Evolutionary conservation across 2,888 invertebrate genomes (phyloP).

Genomic region (Brenthis daphne): DNA sequence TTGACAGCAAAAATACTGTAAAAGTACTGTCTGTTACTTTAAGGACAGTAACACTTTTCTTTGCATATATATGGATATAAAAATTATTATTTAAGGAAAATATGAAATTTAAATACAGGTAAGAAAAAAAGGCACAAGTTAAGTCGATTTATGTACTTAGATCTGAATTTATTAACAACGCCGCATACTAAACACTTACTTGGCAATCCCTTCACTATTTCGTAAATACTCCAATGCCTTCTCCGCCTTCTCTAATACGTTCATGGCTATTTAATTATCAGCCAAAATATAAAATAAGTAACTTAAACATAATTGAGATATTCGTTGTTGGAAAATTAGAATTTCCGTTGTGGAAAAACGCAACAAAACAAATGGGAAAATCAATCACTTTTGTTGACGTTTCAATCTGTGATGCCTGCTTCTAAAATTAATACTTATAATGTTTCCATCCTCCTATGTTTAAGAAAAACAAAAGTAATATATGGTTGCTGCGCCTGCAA

Average conservation of each 20-base stretch:
- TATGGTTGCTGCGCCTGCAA: too few relatives aligned
- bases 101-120: too few relatives aligned
- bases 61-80: too few relatives aligned
- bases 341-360: slow-evolving; percentile 48
- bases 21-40: too few relatives aligned
- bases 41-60: too few relatives aligned
- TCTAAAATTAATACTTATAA: neutral
- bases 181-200: slow-evolving; percentile 52
- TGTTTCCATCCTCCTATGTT: neutral
- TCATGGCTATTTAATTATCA: slow-evolving; percentile 60
- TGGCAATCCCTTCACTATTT: slow-evolving; percentile 63
- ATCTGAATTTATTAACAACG: slow-evolving; percentile 5
- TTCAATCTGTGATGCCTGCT: slow-evolving; percentile 19
- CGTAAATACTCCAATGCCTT: slow-evolving; percentile 74
- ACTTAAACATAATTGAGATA: slow-evolving; percentile 47
- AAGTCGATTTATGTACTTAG: too few relatives aligned
- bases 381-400: slow-evolving; percentile 52
- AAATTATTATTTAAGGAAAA: too few relatives aligned
- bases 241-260: slow-evolving; percentile 75
- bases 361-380: slow-evolving; percentile 56
- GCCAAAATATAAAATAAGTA: slow-evolving; percentile 38
- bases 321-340: slow-evolving; percentile 38
- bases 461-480: too few relatives aligned
- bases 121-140: too few relatives aligned
- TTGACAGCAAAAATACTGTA: too few relatives aligned